Evolutionary conservation across 1,140 invertebrate species (phyloP), one percentile per base, ranked within the genome.

Genomic region (Oryctes rhinoceros): DNA sequence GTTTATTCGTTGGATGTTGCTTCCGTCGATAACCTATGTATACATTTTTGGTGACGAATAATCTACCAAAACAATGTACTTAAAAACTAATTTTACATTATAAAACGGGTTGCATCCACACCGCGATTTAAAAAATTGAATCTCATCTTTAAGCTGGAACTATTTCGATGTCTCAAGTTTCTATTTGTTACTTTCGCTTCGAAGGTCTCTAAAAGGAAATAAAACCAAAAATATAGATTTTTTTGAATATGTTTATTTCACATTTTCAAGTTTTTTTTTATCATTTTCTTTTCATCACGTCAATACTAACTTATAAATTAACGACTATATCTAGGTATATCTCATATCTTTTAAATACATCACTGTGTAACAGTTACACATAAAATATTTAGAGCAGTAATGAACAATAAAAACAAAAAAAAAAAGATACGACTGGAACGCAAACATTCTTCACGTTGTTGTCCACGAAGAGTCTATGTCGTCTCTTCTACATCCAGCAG

Each of bases 301-400:
- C 65, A 71, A 71, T 71, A 30, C 20, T 71, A 71, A 20, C 15
- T 67, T 67, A 67, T 67, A 67, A 20, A 67, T 62, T 62, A 62
- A 20, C 53, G 13, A 62, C 53, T 62, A 62, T 6, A 62, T 10
- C 53, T 62, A 62, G 9, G 9, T 44, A 44, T 44, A 44, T 44
- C 3, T 62, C 53, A 62, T 62, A 62, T 62, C 20, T 20, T 18
- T 18, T 18, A 7, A 62, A 18, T 62, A 20, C 15, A 62, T 62
- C 65, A 71, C 65, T 71, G 65, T 71, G 65, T 71, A 20, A 37
- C 11, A 18, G 35, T 15, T 24, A 71, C 65, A 71, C 65, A 13
- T 71, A 71, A 15, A 71, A 71, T 71, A 62, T 18, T 62, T 10
- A 62, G 3, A 62, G 20, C 24, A 30, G 24, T 30, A 30, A 30